Base-by-base conservation (phyloP, 1,140 invertebrate genomes). In the Polypedilum pembai region DNA sequence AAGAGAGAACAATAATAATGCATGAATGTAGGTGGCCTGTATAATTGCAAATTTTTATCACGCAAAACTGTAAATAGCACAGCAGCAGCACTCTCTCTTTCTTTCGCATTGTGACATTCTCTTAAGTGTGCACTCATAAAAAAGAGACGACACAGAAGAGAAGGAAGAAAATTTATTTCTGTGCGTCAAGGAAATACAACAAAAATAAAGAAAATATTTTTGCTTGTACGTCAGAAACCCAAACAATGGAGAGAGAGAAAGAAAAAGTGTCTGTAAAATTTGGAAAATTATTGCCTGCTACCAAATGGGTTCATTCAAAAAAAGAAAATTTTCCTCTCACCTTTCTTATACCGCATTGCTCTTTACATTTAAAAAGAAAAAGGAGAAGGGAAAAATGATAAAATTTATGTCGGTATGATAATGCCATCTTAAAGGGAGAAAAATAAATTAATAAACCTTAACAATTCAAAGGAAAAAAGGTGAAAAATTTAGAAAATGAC, bases 401-500 rank as follows among this genome's bases (percentile, higher is more conserved):
- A 56, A 56, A 56, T 56, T 56, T 56, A 56, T 56, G 45, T 33
- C 24, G 45, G 8, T 12, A 56, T 12, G 45, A 56, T 56, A 33
- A 56, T 56, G 45, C 45, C 15, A 1, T 15, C 45, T 56, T 12
- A n/a, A n/a, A 56, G 12, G 12, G 12, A 56, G 45, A n/a, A n/a
- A 56, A 56, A 56, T 15, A 56, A 56, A 56, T 56, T 56, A 56
- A 56, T 56, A 56, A 56, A 12, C 45, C 45, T n/a, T n/a, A 45
- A n/a, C 45, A 12, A 3, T 12, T 56, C 1, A 12, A 15, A 15
- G 1, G 10, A 56, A n/a, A 15, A n/a, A n/a, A 56, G 45, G n/a
- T n/a, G n/a, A n/a, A 45, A 45, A 56, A 56, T 12, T 12, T 56
- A 56, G 3, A n/a, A 56, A 56, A 56, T 12, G 45, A 56, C 12